phyloP scores from a whole-genome alignment of 2,797 vertebrate genomes.

The Lophotriccus pileatus region DNA sequence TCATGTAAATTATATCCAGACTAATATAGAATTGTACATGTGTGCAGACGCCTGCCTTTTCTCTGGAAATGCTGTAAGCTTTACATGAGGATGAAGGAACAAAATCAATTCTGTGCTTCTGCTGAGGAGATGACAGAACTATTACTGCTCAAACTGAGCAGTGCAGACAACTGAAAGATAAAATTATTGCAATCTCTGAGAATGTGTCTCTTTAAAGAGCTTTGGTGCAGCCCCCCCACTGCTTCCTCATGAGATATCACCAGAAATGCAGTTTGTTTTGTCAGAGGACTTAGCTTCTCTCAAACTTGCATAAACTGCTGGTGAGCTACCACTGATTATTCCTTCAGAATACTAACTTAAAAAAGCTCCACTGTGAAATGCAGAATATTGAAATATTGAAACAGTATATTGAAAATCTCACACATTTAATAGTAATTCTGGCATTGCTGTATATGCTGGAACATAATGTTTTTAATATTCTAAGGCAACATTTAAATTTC shows the following conservation, averaged over 20 bases:
- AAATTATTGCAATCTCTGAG: background rate
- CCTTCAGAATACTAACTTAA: background rate
- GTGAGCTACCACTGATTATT: background rate
- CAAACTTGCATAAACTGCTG: background rate
- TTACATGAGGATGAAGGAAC: background rate
- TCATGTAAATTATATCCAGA: background rate
- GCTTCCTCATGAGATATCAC: background rate
- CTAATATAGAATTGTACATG: background rate
- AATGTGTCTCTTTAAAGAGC: background rate
- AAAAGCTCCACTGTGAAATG: background rate
- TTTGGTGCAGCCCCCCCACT: background rate
- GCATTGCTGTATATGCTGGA: background rate
- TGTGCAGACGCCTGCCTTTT: background rate
- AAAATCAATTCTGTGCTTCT: background rate
- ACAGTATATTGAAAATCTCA: background rate
- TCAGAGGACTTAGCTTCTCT: background rate
- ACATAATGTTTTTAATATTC: background rate
- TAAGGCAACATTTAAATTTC: background rate
- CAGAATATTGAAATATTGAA: background rate
- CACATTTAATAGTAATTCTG: background rate
- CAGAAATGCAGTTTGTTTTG: background rate
- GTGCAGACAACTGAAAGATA: background rate
- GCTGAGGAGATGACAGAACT: background rate
- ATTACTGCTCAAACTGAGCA: constrained; percentile 16
- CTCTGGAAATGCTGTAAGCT: background rate